Evolutionary conservation across 1,140 invertebrate species (phyloP).

Genomic region (Amyelois transitella): DNA sequence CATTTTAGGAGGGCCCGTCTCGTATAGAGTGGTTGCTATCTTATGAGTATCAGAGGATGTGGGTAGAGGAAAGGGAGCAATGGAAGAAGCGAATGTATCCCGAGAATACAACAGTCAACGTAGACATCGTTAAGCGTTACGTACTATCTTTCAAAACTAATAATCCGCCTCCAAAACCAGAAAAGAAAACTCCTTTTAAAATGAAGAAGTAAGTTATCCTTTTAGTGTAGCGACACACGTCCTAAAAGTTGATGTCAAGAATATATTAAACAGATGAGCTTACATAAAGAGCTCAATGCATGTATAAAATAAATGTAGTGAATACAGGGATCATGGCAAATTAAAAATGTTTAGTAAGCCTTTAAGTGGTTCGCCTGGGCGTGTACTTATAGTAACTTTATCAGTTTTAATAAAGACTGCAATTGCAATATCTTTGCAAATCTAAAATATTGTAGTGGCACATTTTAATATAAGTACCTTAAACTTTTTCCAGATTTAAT

Average conservation of each 20-base stretch:
- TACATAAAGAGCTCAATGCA: not conserved
- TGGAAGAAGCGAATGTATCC: conserved; percentile 67
- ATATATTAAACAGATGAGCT: not conserved
- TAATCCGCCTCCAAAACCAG: conserved; percentile 44
- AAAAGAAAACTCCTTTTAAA: conserved; percentile 61
- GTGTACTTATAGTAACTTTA: too few species aligned
- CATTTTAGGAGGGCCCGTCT: conserved; percentile 47
- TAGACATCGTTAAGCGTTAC: conserved; percentile 64
- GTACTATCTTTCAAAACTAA: conserved; percentile 61
- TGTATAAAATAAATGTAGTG: not conserved
- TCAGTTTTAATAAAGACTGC: too few species aligned
- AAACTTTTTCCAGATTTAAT: conserved; percentile 37
- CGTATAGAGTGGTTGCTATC: conserved; percentile 57
- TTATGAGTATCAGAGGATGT: conserved; percentile 68
- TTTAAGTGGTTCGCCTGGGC: too few species aligned
- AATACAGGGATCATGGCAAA: not conserved
- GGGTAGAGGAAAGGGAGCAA: conserved; percentile 61
- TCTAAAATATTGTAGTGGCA: not conserved
- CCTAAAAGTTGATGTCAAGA: not conserved
- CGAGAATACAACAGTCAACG: conserved; percentile 52
- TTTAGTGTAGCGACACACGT: not conserved
- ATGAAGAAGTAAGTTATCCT: conserved; percentile 58
- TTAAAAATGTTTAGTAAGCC: too few species aligned
- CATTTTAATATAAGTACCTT: not conserved
- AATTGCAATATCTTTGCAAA: not conserved